Conservation (phyloP, 1,140 invertebrate genomes). For the Hypsibius dujardini region DNA sequence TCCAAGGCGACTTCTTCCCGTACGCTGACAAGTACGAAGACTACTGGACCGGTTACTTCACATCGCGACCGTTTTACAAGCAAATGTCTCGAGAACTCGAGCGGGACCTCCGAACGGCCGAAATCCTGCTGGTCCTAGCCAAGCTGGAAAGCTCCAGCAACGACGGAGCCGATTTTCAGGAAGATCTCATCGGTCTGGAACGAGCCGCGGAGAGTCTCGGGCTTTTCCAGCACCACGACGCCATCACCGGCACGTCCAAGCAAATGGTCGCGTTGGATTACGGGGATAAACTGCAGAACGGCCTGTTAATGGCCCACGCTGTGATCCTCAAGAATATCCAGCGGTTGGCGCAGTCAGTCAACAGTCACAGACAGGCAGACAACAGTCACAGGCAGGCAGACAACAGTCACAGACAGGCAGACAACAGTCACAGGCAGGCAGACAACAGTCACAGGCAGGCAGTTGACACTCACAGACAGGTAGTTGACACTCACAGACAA, state of each 20-base stretch:
- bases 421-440: too few relatives aligned
- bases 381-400: neutral
- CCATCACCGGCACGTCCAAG: slow-evolving; percentile 83
- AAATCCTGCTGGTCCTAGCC: slow-evolving; percentile 70
- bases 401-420: neutral
- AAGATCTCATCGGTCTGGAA: slow-evolving; percentile 25
- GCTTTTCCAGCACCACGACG: slow-evolving; percentile 88
- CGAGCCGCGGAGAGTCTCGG: slow-evolving; percentile 39
- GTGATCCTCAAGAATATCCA: slow-evolving; percentile 7
- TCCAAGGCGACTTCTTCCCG: slow-evolving; percentile 87
- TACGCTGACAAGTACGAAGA: slow-evolving; percentile 87
- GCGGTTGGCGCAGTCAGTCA: neutral
- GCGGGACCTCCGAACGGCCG: slow-evolving; percentile 58
- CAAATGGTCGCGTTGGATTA: neutral
- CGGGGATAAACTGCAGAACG: neutral
- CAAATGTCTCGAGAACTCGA: slow-evolving; percentile 68
- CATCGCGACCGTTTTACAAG: slow-evolving; percentile 79
- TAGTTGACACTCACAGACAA: too few relatives aligned
- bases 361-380: too few relatives aligned
- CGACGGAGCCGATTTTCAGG: slow-evolving; percentile 25
- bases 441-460: too few relatives aligned
- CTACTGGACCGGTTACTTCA: slow-evolving; percentile 92
- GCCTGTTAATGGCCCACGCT: slow-evolving; percentile 8
- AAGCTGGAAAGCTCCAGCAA: slow-evolving; percentile 22
- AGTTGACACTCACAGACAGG: too few relatives aligned